phyloP scores from a whole-genome alignment of 2,797 vertebrate genomes.

The Acanthopagrus latus region DNA sequence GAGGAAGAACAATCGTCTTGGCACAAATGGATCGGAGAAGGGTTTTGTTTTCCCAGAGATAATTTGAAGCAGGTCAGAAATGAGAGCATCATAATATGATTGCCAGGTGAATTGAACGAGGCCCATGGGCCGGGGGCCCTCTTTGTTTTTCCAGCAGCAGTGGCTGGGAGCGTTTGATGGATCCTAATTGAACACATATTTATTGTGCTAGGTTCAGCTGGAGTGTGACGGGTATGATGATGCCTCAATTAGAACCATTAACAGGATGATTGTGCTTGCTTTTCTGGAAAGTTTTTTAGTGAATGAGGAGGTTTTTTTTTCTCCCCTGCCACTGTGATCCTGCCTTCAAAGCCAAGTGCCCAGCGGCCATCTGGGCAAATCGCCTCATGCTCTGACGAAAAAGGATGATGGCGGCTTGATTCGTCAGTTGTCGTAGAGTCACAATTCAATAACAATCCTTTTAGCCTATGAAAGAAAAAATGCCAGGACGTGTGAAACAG shows the following conservation, averaged over 20 bases:
- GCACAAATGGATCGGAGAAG: constrained; percentile 61
- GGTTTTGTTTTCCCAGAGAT: constrained; percentile 79
- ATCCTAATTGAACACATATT: constrained; percentile 81
- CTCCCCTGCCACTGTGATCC: constrained; percentile 33
- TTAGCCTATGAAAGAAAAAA: constrained; percentile 67
- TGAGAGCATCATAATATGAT: constrained; percentile 74
- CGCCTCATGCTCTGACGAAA: constrained; percentile 55
- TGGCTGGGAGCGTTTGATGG: constrained; percentile 74
- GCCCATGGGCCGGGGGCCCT: constrained; percentile 54
- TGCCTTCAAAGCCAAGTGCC: constrained; percentile 64
- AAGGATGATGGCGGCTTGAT: constrained; percentile 63
- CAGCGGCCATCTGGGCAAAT: constrained; percentile 70
- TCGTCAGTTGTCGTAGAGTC: constrained; percentile 67
- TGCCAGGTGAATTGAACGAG: constrained; percentile 78
- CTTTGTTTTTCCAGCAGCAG: constrained; percentile 80
- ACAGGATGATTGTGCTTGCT: constrained; percentile 74
- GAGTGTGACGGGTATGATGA: constrained; percentile 76
- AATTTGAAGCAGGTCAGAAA: constrained; percentile 80
- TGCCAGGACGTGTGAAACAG: constrained; percentile 62
- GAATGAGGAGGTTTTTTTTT: constrained; percentile 42
- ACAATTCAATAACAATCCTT: constrained; percentile 74
- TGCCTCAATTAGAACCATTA: constrained; percentile 84
- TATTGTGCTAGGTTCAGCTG: constrained; percentile 80
- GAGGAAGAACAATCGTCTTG: constrained; percentile 71
- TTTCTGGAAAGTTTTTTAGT: constrained; percentile 66